Base-by-base conservation (phyloP, 2,113 vertebrate genomes). In the Ochotona curzoniae region DNA sequence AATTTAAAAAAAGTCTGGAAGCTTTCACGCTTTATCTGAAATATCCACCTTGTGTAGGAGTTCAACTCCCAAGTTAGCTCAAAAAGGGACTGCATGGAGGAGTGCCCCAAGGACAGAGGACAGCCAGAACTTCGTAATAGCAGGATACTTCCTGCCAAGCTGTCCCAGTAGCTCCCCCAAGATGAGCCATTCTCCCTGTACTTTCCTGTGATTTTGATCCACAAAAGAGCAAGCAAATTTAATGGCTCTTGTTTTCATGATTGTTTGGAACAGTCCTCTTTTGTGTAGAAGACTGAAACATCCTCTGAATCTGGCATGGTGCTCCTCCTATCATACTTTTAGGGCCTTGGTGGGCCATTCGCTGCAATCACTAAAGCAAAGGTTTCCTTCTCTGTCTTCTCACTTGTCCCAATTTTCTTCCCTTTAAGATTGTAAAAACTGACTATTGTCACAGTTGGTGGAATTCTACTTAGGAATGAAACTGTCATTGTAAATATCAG, bases 61-160 rank as follows among this genome's bases (percentile, higher is more conserved):
- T 12, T 30, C n/a, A 44, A 32, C 3, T 3, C 18, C 28, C 10
- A 17, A 17, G 38, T 44, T 3, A 44, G 38, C 38, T 44, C 38
- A 44, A 6, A 10, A 20, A 47, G 21, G 49, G 0, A 10, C 74
- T 15, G 10, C 8, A 14, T 47, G 35, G 18, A 35, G 61, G 63
- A 49, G 67, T 64, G 38, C 30, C 30, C 4, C 20, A 64, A 0
- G 26, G 32, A 13, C 10, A 5, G 44, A 5, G 1, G 8, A 49
- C 0, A 2, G 0, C 23, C 11, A 7, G 75, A 26, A 70, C 25
- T n/a, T 18, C 25, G n/a, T 18, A 7, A 4, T 18, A 76, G 26
- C 11, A 25, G 13, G 4, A 1, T 12, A 12, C 32, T 17, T 73
- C 35, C 44, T 66, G 21, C 44, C 8, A 38, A 9, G 4, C 3